A percentile compares a stretch with the other conserved stretches of the same genome.
phyloP scores from a whole-genome alignment of 2,113 vertebrate genomes.

The Alces alces region DNA sequence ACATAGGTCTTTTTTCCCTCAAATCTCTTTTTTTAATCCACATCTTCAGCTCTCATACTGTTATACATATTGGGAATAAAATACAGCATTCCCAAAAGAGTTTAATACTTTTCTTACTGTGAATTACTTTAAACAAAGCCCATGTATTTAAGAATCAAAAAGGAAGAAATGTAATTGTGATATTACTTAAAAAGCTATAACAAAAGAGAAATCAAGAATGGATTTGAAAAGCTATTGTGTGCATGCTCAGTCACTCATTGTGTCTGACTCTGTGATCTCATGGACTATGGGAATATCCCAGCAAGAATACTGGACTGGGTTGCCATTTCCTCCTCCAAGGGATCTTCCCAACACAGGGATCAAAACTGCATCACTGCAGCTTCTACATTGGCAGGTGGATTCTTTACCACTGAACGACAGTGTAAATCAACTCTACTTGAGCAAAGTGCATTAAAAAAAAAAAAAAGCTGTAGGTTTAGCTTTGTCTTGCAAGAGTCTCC shows the following conservation, averaged over 20 bases:
- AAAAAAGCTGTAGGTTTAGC: neutral
- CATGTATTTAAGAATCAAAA: neutral
- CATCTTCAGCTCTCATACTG: neutral
- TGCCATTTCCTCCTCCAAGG: neutral
- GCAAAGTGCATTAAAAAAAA: neutral
- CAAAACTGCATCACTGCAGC: neutral
- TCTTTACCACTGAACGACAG: neutral
- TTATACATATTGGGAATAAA: neutral
- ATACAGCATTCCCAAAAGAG: neutral
- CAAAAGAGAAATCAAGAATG: neutral
- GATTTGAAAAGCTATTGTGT: neutral
- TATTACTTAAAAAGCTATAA: neutral
- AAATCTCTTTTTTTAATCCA: neutral
- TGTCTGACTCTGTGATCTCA: neutral
- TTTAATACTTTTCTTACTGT: slow-evolving; percentile 11
- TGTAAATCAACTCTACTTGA: neutral
- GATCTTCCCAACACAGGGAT: neutral
- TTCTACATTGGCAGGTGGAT: neutral
- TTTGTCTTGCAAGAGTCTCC: neutral
- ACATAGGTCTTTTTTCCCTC: neutral
- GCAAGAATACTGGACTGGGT: neutral
- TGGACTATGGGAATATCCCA: neutral
- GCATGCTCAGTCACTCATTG: neutral
- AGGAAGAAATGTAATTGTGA: neutral
- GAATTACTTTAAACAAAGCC: neutral